Percentiles rank a stretch among this genome's conserved stretches.
Conservation (phyloP, 2,797 vertebrate species). For the Euphonia xanthogaster region DNA sequence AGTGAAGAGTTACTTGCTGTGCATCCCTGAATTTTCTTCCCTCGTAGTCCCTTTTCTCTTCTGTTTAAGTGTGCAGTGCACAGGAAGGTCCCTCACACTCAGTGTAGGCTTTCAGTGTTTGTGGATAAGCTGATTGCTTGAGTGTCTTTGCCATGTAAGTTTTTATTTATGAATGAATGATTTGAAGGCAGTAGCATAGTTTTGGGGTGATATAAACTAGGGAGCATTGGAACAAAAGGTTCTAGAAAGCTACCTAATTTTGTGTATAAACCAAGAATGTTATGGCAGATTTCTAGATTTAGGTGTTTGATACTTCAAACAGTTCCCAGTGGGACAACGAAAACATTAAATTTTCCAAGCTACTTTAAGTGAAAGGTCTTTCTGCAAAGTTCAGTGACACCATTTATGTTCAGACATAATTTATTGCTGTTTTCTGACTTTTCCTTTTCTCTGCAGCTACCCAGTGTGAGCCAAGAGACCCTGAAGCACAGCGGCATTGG, state of each 20-base stretch:
- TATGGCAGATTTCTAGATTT: not conserved
- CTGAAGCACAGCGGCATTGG: conserved; percentile 98
- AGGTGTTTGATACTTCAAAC: not conserved
- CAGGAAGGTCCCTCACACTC: not conserved
- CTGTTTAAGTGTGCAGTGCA: not conserved
- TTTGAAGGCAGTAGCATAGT: not conserved
- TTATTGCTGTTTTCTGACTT: not conserved
- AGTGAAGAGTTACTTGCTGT: not conserved
- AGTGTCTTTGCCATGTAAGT: not conserved
- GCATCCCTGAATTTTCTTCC: not conserved
- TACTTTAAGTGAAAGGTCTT: not conserved
- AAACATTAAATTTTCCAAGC: not conserved
- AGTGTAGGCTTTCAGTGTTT: not conserved
- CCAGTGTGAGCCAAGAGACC: conserved; percentile 96
- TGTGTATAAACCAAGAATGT: not conserved
- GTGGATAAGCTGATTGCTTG: not conserved
- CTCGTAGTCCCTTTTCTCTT: not conserved
- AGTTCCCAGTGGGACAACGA: not conserved
- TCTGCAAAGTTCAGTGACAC: not conserved
- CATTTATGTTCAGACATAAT: not conserved
- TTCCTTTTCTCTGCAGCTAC: conserved; percentile 79
- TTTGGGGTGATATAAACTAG: not conserved
- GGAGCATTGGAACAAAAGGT: not conserved
- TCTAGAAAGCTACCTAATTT: not conserved
- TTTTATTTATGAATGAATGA: not conserved